Base-by-base conservation (phyloP, 2,797 vertebrate genomes). In the Enteromius thamalakanensis region DNA sequence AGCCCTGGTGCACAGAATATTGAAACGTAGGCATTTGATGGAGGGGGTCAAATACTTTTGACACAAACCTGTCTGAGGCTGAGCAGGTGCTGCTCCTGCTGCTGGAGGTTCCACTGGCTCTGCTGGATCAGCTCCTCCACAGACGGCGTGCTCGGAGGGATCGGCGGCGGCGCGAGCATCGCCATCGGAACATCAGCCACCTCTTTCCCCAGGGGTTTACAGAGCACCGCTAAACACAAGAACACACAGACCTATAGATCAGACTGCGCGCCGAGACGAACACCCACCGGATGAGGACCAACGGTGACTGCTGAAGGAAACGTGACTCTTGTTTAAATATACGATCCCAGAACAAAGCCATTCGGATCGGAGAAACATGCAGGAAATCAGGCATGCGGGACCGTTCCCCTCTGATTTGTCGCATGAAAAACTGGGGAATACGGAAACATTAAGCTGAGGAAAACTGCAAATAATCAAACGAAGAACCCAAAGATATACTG, bases 41-140 rank as follows among this genome's bases (percentile, higher is more conserved):
- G 53, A 55, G 8, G 3, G 21, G 53, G 53, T 55, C 21, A 55
- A 55, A 55, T 9, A 55, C 21, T 55, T 55, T 55, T 55, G 60
- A 15, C 2, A 0, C 23, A 14, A 1, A 29, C 60, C 96, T 99
- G 98, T 95, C 98, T 93, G 80, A 98, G 96, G 0, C 95, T 96
- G 55, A 96, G 94, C 29, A 99, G 93, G 69, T 99, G 97, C 90
- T 99, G 98, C 88, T 99, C 98, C 88, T 99, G 98, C 88, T 99
- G 98, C 90, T 99, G 97, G 47, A 99, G 94, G 87, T 97, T 99
- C 98, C 97, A 99, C 64, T 96, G 96, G 88, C 97, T 99, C 93
- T 99, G 98, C 80, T 99, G 97, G 88, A 99, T 96, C n/a, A 99
- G 95, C 1, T 99, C 97, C 5, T 99, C 97, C 78, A 98, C 88